Conservation (phyloP, 1,140 invertebrate genomes). For the Caenorhabditis brenneri region DNA sequence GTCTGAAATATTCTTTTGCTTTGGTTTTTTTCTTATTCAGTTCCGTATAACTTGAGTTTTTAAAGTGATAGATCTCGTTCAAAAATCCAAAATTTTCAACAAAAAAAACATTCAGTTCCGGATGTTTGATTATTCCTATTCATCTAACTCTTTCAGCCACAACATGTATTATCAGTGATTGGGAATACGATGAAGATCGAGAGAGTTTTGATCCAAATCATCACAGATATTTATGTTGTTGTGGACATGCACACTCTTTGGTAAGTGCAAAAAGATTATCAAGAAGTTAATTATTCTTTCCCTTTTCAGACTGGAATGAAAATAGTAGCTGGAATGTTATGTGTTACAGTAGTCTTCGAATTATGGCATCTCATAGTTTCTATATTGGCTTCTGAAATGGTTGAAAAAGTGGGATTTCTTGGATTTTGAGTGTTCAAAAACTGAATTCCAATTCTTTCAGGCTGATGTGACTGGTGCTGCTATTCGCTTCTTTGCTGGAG, state of each 20-base stretch:
- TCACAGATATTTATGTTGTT: slow-evolving; percentile 24
- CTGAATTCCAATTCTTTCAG: neutral
- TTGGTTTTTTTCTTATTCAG: too few relatives aligned
- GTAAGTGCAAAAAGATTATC: neutral
- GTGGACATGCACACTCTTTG: slow-evolving; percentile 40
- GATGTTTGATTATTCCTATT: too few relatives aligned
- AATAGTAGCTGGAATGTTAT: slow-evolving; percentile 19
- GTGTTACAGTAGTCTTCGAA: slow-evolving; percentile 22
- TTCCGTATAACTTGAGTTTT: too few relatives aligned
- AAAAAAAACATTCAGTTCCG: too few relatives aligned
- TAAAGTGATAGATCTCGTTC: too few relatives aligned
- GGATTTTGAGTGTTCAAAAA: neutral
- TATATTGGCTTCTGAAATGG: neutral
- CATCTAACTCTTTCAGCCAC: neutral
- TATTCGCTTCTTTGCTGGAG: neutral
- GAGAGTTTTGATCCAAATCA: slow-evolving; percentile 19
- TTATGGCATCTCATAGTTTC: slow-evolving; percentile 27
- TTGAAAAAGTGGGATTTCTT: neutral
- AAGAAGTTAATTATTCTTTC: neutral
- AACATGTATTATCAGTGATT: slow-evolving; percentile 19
- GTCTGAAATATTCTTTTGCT: neutral
- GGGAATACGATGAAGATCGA: slow-evolving; percentile 11
- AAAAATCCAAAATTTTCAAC: too few relatives aligned
- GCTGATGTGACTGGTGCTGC: neutral
- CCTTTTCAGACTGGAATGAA: slow-evolving; percentile 23